A percentile compares a stretch with the other conserved stretches of the same genome.
Evolutionary conservation across 1,140 invertebrate genomes (phyloP).

Genomic region (Thaumetopoea pityocampa): DNA sequence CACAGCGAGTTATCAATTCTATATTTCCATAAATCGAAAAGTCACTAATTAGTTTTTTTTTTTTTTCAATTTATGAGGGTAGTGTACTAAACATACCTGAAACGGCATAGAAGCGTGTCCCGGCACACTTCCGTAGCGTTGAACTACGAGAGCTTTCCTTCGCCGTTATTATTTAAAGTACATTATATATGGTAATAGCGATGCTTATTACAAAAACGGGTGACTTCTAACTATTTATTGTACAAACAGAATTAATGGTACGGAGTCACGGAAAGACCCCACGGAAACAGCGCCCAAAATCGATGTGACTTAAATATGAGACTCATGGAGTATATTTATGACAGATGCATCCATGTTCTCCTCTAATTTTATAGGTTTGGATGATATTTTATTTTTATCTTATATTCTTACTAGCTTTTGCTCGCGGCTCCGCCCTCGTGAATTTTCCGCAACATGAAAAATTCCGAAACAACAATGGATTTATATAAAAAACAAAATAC

Average conservation of each 20-base stretch:
- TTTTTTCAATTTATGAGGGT: too few species aligned
- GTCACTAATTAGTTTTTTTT: too few species aligned
- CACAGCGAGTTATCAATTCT: too few species aligned
- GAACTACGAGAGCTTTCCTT: slow-evolving; percentile 30
- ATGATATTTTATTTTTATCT: too few species aligned
- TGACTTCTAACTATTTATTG: slow-evolving; percentile 37
- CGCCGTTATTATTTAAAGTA: slow-evolving; percentile 43
- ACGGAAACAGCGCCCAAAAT: slow-evolving; percentile 16
- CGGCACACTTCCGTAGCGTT: slow-evolving; percentile 21
- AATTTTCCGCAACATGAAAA: too few species aligned
- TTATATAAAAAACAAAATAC: too few species aligned
- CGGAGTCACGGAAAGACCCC: slow-evolving; percentile 28
- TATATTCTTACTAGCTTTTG: too few species aligned
- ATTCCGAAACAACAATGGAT: too few species aligned
- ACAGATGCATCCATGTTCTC: slow-evolving; percentile 14
- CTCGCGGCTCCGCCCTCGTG: too few species aligned
- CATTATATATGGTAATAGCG: slow-evolving; percentile 38
- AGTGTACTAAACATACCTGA: too few species aligned
- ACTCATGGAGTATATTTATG: slow-evolving; percentile 21
- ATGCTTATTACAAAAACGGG: slow-evolving; percentile 20
- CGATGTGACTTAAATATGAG: slow-evolving; percentile 3
- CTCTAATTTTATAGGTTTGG: too few species aligned
- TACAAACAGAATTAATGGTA: slow-evolving; percentile 37
- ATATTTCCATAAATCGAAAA: too few species aligned
- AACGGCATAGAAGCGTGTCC: slow-evolving; percentile 26